phyloP scores from a whole-genome alignment of 2,888 invertebrate genomes.

The Nemotelus pantherinus region DNA sequence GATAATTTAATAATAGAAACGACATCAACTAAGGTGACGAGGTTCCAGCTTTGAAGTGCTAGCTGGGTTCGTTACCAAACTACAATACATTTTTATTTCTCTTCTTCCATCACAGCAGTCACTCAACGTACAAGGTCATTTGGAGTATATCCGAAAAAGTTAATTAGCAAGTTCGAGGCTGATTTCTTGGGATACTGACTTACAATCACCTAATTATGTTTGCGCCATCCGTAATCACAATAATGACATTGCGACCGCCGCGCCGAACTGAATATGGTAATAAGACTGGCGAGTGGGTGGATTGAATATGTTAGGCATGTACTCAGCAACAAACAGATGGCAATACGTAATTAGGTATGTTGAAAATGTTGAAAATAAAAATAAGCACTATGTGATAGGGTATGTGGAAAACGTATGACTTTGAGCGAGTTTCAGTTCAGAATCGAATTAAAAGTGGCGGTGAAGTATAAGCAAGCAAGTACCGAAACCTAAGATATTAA shows the following conservation, averaged over 20 bases:
- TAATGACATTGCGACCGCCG: slow-evolving; percentile 22
- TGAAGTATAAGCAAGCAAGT: too few relatives aligned
- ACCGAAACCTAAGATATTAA: too few relatives aligned
- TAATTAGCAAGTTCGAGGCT: slow-evolving; percentile 42
- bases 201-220: slow-evolving; percentile 41
- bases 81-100: too few relatives aligned
- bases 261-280: slow-evolving; percentile 21
- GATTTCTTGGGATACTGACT: slow-evolving; percentile 26
- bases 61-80: too few relatives aligned
- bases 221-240: slow-evolving; percentile 22
- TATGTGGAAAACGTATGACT: slow-evolving; percentile 11
- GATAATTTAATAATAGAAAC: too few relatives aligned
- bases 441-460: too few relatives aligned
- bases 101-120: too few relatives aligned
- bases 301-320: neutral
- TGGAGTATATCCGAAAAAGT: slow-evolving; percentile 25
- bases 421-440: neutral
- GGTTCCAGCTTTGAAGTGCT: too few relatives aligned
- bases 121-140: slow-evolving; percentile 21
- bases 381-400: neutral
- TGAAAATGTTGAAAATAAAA: too few relatives aligned
- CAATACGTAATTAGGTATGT: too few relatives aligned
- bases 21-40: too few relatives aligned
- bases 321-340: too few relatives aligned
- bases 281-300: slow-evolving; percentile 4